Evolutionary conservation across 92 coral and sea anemone species (phyloP), one percentile per base, ranked within the genome.

Genomic region (Umimayanthus kanabou): DNA sequence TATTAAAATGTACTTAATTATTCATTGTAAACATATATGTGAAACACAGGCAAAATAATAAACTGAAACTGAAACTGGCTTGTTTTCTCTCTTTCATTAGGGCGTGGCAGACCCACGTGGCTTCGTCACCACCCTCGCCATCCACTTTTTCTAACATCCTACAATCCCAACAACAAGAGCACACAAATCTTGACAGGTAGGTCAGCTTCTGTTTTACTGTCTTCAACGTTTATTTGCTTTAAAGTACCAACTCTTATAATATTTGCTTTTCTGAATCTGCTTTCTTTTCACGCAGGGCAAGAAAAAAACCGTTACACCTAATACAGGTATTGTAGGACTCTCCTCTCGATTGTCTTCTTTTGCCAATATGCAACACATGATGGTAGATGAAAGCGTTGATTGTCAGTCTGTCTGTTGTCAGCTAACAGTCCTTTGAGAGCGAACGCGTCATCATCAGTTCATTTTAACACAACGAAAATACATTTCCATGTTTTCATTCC

Each of bases 111-210:
- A 84, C 92, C 15, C n/a, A 28, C 42, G 75, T 90, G 26, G 88
- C 98, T 2, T 74, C 92, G 80, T 93, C 98, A 14, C 96, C 98
- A n/a, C 98, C 98, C 22, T 50, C 92, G 29, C 28, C 91, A 6
- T 89, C 96, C 74, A 70, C 92, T 84, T 96, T 96, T 67, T 90
- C 96, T 74, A 88, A 94, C 53, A 96, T 96, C 57, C 90, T 95
- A n/a, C 93, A 96, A 65, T 81, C 92, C 49, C 98, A 96, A 71
- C 93, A 96, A 76, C 91, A 90, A 33, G 98, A 96, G 50, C 88
- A 89, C 53, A 88, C 95, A 9, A 93, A 85, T 77, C 93, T 94
- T 1, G 85, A 92, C 89, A 92, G 90, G 98, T 96, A 80, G 53
- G 88, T 13, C 23, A 71, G 22, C 4, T 26, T 37, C 3, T 45